These are phyloP conservation scores for Hanleya hanleyi DNA, from an alignment of 2,888 invertebrate genomes.

Conservation along the genomic window DNA sequence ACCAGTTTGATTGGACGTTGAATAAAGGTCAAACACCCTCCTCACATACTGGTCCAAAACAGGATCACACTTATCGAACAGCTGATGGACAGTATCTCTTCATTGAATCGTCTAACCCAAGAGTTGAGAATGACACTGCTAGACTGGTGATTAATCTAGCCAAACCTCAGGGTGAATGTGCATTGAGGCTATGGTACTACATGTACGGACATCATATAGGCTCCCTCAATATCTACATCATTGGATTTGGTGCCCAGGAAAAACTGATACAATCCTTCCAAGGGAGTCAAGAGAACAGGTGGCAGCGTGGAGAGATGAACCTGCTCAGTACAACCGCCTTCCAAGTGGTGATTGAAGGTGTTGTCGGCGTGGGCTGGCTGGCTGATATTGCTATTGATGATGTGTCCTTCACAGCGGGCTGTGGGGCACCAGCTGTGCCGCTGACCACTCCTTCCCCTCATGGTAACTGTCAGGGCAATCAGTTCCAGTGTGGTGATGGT, in stretches of 20 bases:
- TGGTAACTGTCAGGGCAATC: conserved; percentile 21
- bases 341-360: conserved; percentile 61
- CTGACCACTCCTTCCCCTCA: conserved; percentile 43
- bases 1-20: conserved; percentile 61
- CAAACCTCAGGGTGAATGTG: conserved; percentile 34
- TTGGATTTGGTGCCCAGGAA: neutral
- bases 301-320: conserved; percentile 20
- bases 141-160: conserved; percentile 44
- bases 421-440: conserved; percentile 50
- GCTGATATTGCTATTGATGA: conserved; percentile 69
- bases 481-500: conserved; percentile 32
- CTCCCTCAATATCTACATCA: neutral
- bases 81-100: conserved; percentile 71
- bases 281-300: conserved; percentile 24
- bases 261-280: neutral
- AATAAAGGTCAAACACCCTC: conserved; percentile 48
- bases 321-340: conserved; percentile 38
- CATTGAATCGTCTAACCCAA: conserved; percentile 58
- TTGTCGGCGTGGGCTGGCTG: conserved; percentile 54
- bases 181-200: conserved; percentile 23
- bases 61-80: conserved; percentile 67
- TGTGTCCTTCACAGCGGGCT: conserved; percentile 62
- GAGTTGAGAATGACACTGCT: conserved; percentile 56
- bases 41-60: conserved; percentile 61
- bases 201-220: conserved; percentile 37